Percentiles rank a stretch among this genome's conserved stretches.
Evolutionary conservation across 2,113 vertebrate species (phyloP).

Genomic region (Xiphias gladius): DNA sequence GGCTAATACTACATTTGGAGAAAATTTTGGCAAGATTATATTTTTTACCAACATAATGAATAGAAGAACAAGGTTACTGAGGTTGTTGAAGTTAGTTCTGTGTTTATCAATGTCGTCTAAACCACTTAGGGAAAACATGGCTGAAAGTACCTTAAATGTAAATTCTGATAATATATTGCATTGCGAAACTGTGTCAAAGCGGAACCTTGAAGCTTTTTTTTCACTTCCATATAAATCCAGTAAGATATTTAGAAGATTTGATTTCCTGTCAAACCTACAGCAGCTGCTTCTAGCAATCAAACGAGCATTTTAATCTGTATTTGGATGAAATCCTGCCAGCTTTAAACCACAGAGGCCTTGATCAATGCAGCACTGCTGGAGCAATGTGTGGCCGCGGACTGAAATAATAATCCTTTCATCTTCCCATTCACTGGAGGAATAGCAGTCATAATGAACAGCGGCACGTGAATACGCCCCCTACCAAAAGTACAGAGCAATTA

Average conservation of each 20-base stretch:
- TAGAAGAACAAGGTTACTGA: neutral
- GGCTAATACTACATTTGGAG: neutral
- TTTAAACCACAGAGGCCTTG: conserved; percentile 16
- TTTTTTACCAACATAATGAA: neutral
- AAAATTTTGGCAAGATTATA: neutral
- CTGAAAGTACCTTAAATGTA: neutral
- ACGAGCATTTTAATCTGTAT: conserved; percentile 17
- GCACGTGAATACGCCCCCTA: neutral
- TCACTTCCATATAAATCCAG: neutral
- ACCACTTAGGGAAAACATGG: neutral
- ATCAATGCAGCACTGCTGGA: conserved; percentile 7
- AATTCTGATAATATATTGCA: neutral
- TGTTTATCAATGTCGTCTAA: neutral
- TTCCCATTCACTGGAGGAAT: conserved; percentile 20
- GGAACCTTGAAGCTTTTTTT: neutral
- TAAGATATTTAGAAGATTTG: neutral
- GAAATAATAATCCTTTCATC: conserved; percentile 41
- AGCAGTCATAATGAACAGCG: neutral
- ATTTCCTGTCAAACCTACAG: neutral
- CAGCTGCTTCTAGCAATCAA: neutral
- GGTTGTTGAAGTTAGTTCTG: neutral
- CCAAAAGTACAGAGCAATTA: conserved; percentile 47
- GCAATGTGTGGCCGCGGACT: conserved; percentile 13
- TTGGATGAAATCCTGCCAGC: conserved; percentile 19
- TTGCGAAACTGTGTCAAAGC: neutral